Conservation (phyloP, 2,113 vertebrate species). For the Lamprologus speciosus region DNA sequence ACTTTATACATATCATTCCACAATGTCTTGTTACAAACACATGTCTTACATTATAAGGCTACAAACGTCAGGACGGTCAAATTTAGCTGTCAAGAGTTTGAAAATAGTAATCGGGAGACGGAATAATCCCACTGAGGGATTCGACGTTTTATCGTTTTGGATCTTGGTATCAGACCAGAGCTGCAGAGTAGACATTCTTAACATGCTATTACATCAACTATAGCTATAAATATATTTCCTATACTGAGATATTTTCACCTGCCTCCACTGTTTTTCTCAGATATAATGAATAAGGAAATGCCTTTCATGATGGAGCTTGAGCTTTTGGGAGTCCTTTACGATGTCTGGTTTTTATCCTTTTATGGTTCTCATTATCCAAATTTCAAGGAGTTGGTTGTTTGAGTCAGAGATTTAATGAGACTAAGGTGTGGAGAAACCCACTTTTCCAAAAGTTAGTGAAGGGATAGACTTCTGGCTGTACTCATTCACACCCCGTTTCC, state of each 20-base stretch:
- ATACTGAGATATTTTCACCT: neutral
- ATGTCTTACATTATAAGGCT: slow-evolving; percentile 56
- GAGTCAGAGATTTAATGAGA: slow-evolving; percentile 33
- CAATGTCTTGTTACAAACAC: slow-evolving; percentile 60
- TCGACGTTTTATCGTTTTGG: slow-evolving; percentile 2
- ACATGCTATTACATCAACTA: neutral
- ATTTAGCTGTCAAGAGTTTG: slow-evolving; percentile 53
- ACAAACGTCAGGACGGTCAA: slow-evolving; percentile 46
- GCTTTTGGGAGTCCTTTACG: neutral
- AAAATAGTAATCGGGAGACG: slow-evolving; percentile 53
- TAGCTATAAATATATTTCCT: neutral
- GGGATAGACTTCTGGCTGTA: neutral
- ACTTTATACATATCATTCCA: slow-evolving; percentile 29
- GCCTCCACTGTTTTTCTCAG: neutral
- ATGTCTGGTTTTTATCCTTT: slow-evolving; percentile 31
- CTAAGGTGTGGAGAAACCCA: slow-evolving; percentile 13
- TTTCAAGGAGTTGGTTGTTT: slow-evolving; percentile 40
- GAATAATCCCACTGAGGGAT: slow-evolving; percentile 19
- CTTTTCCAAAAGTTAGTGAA: slow-evolving; percentile 3
- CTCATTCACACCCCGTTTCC: slow-evolving; percentile 2
- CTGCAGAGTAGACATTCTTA: slow-evolving; percentile 9
- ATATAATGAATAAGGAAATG: neutral
- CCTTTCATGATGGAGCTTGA: neutral
- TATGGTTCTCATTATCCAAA: slow-evolving; percentile 28
- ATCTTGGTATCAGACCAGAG: slow-evolving; percentile 3